A percentile compares a stretch with the other conserved stretches of the same genome.
Evolutionary conservation across 1,140 invertebrate species (phyloP).

Genomic region (Drosophila azteca): DNA sequence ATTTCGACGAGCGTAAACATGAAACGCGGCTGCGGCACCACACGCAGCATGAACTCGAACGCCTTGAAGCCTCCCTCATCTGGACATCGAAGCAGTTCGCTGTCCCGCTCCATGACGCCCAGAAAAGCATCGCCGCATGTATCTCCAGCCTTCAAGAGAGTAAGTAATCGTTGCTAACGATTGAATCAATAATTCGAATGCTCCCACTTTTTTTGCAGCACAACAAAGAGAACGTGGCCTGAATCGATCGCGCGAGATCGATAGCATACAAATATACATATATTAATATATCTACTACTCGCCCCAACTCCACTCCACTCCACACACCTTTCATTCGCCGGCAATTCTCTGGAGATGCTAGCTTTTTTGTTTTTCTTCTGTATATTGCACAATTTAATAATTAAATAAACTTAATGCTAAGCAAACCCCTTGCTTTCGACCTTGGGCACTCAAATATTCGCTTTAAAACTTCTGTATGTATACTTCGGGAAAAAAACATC

Average conservation of each 20-base stretch:
- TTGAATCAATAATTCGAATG: conserved; percentile 23
- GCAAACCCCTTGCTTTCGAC: conserved; percentile 22
- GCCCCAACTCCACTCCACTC: conserved; percentile 31
- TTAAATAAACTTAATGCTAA: conserved; percentile 51
- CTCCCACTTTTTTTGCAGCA: conserved; percentile 42
- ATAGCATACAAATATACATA: not conserved
- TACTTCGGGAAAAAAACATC: not conserved
- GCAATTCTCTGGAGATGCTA: conserved; percentile 26
- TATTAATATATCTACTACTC: conserved; percentile 2
- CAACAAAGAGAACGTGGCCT: conserved; percentile 75
- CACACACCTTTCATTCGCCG: conserved; percentile 26
- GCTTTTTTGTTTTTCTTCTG: conserved; percentile 25
- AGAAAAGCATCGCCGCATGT: conserved; percentile 49
- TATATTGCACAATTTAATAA: conserved; percentile 42
- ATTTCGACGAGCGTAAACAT: conserved; percentile 30
- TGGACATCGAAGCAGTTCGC: conserved; percentile 39
- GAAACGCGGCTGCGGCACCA: conserved; percentile 24
- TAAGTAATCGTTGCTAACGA: conserved; percentile 38
- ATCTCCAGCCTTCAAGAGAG: conserved; percentile 58
- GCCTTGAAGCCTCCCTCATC: conserved; percentile 40
- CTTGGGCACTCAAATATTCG: not conserved
- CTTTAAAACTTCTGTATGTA: not conserved
- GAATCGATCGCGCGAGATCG: conserved; percentile 7
- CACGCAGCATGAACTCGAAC: conserved; percentile 45
- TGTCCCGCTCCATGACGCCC: conserved; percentile 60